Percentiles rank a stretch among this genome's conserved stretches.
These are phyloP conservation scores for Galerucella nymphaeae DNA, from an alignment of 2,888 invertebrate genomes.

Conservation along the genomic window DNA sequence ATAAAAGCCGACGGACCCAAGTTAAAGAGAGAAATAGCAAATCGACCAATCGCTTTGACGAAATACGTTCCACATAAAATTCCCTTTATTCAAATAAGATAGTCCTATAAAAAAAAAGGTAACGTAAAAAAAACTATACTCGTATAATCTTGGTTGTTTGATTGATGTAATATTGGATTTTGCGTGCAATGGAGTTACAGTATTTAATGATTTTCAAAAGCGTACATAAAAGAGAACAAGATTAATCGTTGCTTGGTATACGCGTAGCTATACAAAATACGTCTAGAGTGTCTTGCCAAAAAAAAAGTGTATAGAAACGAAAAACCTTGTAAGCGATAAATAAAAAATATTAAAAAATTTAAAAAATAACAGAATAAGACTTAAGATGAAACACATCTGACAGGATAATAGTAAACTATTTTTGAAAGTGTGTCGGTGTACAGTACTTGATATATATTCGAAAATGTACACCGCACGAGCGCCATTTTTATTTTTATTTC, in stretches of 20 bases:
- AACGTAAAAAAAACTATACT: conserved; percentile 13
- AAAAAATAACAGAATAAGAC: no score
- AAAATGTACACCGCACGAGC: no score
- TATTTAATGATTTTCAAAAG: background rate
- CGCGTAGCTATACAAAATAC: no score
- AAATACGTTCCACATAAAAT: conserved; percentile 31
- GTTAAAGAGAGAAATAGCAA: conserved; percentile 29
- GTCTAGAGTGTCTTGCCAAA: no score
- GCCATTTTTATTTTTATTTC: no score
- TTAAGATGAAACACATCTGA: no score
- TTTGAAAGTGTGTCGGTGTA: no score
- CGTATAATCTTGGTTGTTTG: conserved; percentile 11
- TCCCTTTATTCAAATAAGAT: conserved; percentile 30
- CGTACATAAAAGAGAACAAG: background rate
- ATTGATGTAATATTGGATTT: conserved; percentile 12
- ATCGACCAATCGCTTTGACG: conserved; percentile 30
- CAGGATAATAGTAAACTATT: no score
- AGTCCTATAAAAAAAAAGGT: conserved; percentile 18
- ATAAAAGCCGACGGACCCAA: conserved; percentile 21
- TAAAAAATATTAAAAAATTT: no score
- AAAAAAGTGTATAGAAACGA: no score
- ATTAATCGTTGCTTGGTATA: background rate
- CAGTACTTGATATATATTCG: no score
- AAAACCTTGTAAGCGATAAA: no score
- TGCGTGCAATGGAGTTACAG: background rate